A percentile compares a stretch with the other conserved stretches of the same genome.
phyloP scores from a whole-genome alignment of 1,140 invertebrate species.

The Bicyclus anynana region DNA sequence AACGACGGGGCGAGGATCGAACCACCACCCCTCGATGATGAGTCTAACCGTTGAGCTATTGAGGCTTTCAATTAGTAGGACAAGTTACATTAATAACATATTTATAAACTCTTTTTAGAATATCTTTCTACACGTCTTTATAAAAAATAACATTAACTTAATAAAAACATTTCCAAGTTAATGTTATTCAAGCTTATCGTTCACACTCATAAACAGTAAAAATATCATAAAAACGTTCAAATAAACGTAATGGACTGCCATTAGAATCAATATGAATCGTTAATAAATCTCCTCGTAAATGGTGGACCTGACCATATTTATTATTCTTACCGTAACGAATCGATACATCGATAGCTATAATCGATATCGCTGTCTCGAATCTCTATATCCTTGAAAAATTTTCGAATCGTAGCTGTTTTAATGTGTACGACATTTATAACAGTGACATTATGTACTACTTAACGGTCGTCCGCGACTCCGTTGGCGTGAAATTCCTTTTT shows the following conservation, averaged over 20 bases:
- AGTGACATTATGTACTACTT: too few species aligned
- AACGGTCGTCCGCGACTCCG: too few species aligned
- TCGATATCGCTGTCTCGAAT: not conserved
- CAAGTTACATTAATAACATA: too few species aligned
- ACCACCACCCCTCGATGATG: too few species aligned
- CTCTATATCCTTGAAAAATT: too few species aligned
- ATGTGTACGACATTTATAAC: not conserved
- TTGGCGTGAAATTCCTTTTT: too few species aligned
- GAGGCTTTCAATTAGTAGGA: too few species aligned
- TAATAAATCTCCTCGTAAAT: constrained; percentile 16
- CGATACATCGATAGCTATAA: constrained; percentile 8
- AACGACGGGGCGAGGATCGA: too few species aligned
- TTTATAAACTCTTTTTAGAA: too few species aligned
- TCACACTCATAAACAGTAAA: not conserved
- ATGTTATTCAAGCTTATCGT: not conserved
- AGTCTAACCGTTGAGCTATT: too few species aligned
- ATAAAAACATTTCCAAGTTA: constrained; percentile 1
- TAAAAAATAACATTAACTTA: not conserved
- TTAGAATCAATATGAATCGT: constrained; percentile 22
- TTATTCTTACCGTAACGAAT: constrained; percentile 14
- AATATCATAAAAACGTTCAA: constrained; percentile 12
- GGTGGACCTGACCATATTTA: constrained; percentile 8
- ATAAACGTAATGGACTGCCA: constrained; percentile 12
- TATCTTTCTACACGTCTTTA: not conserved
- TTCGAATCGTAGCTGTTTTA: not conserved